phyloP scores from a whole-genome alignment of 2,888 invertebrate species.

The Pseudolycoriella hygida region DNA sequence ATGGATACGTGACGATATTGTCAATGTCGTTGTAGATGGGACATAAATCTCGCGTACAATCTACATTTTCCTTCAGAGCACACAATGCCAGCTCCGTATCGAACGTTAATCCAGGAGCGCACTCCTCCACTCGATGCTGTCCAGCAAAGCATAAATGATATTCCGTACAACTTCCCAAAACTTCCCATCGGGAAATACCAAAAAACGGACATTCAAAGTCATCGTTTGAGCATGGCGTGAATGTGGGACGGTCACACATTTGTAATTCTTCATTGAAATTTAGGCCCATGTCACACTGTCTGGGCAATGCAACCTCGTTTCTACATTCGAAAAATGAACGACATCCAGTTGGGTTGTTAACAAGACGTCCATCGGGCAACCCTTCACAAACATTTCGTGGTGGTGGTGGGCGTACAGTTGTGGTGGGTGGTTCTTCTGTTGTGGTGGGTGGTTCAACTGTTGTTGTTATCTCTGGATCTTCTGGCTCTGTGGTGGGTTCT shows the following conservation, averaged over 20 bases:
- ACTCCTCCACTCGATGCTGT: background rate
- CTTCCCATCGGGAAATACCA: background rate
- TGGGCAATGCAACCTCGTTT: background rate
- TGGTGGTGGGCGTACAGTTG: too few species aligned
- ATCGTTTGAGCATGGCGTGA: background rate
- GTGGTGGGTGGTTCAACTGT: too few species aligned
- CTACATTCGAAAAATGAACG: background rate
- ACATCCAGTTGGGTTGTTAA: background rate
- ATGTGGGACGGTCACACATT: background rate
- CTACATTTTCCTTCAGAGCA: background rate
- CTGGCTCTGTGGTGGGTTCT: too few species aligned
- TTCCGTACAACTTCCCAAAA: background rate
- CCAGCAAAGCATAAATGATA: background rate
- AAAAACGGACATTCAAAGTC: background rate
- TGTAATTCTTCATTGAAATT: background rate
- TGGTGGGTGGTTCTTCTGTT: too few species aligned
- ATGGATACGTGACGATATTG: background rate
- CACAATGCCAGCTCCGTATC: background rate
- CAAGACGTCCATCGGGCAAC: background rate
- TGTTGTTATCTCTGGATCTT: too few species aligned
- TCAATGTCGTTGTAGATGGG: background rate
- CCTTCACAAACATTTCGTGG: background rate
- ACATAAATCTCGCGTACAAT: background rate
- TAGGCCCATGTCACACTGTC: background rate
- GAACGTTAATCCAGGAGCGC: background rate